These are phyloP conservation scores for Labroides dimidiatus DNA, from an alignment of 2,797 vertebrate species.

Conservation along the genomic window DNA sequence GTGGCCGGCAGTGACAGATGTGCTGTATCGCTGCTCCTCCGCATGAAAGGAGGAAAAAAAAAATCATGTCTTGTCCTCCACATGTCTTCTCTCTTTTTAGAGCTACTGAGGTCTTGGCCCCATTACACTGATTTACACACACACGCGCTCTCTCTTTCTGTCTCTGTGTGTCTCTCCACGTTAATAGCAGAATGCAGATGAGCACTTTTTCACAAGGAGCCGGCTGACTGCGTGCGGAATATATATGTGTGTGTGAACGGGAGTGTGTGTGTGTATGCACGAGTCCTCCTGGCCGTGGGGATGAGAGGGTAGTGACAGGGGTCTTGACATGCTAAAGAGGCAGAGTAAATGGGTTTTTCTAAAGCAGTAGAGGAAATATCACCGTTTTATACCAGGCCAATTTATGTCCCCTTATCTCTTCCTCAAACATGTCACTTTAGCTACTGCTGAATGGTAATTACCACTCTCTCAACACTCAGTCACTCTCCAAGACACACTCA, in stretches of 20 bases:
- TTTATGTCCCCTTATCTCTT: slow-evolving; percentile 99
- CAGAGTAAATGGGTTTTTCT: slow-evolving; percentile 99
- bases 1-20: slow-evolving; percentile 93
- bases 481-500: slow-evolving; percentile 46
- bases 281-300: slow-evolving; percentile 90
- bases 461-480: slow-evolving; percentile 83
- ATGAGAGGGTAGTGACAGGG: slow-evolving; percentile 97
- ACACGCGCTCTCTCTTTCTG: slow-evolving; percentile 85
- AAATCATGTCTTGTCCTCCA: slow-evolving; percentile 96
- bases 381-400: slow-evolving; percentile 97
- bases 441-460: slow-evolving; percentile 99
- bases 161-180: slow-evolving; percentile 74
- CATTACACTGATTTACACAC: slow-evolving; percentile 99
- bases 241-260: slow-evolving; percentile 24
- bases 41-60: slow-evolving; percentile 83
- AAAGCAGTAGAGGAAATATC: slow-evolving; percentile 99
- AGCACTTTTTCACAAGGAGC: slow-evolving; percentile 80
- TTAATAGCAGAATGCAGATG: slow-evolving; percentile 84
- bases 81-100: slow-evolving; percentile 96
- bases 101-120: slow-evolving; percentile 96
- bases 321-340: slow-evolving; percentile 99
- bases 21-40: slow-evolving; percentile 92
- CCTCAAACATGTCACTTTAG: slow-evolving; percentile 99
- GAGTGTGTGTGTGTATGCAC: slow-evolving; percentile 34
- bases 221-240: slow-evolving; percentile 76